phyloP scores from a whole-genome alignment of 2,888 invertebrate genomes.

The Protophormia terraenovae region DNA sequence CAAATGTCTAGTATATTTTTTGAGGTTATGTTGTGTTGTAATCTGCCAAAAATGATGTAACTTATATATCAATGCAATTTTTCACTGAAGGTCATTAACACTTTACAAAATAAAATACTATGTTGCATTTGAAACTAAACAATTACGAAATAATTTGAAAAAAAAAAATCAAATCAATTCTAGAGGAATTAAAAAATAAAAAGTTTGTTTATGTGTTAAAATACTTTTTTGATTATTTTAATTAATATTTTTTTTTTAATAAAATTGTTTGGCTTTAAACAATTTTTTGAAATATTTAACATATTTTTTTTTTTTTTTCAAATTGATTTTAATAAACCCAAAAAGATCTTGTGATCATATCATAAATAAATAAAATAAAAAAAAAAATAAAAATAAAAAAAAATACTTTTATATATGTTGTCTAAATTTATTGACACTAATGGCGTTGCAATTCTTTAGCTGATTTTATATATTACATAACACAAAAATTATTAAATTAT shows the following conservation, averaged over 20 bases:
- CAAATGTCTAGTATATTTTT: background rate
- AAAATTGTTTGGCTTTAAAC: background rate
- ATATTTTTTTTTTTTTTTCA: background rate
- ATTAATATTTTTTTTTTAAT: background rate
- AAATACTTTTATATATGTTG: background rate
- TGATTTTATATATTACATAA: conserved; percentile 50
- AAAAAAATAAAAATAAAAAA: too few species aligned
- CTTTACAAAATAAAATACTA: conserved; percentile 33
- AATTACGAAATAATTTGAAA: conserved; percentile 37
- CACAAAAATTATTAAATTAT: conserved; percentile 10
- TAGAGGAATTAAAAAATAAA: background rate
- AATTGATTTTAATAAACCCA: background rate
- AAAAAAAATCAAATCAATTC: background rate
- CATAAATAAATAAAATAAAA: too few species aligned
- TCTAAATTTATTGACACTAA: background rate
- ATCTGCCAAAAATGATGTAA: conserved; percentile 68
- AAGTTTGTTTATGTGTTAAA: too few species aligned
- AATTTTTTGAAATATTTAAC: background rate
- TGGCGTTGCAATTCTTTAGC: conserved; percentile 16
- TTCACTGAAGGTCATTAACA: conserved; percentile 70
- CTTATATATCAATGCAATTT: conserved; percentile 50
- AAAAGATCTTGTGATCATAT: background rate
- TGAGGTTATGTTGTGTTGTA: conserved; percentile 63
- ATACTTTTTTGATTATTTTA: too few species aligned
- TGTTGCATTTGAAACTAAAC: conserved; percentile 25